Evolutionary conservation across 2,888 invertebrate species (phyloP).

Genomic region (Pyrrhia umbra): DNA sequence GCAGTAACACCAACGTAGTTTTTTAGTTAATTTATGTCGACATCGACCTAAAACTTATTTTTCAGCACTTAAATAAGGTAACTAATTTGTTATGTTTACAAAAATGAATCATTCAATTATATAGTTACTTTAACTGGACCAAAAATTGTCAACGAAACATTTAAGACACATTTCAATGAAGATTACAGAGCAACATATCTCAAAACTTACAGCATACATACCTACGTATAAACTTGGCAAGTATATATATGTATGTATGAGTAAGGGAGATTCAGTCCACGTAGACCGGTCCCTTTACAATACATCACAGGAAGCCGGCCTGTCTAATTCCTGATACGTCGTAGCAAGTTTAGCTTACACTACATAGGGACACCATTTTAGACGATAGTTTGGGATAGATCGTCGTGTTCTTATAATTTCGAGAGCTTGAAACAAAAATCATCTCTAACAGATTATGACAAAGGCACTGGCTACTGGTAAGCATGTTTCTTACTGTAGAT

Average conservation of each 20-base stretch:
- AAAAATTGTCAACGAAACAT: too few species aligned
- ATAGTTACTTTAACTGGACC: too few species aligned
- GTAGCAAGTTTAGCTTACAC: slow-evolving; percentile 55
- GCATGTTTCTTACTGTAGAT: too few species aligned
- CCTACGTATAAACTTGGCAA: neutral
- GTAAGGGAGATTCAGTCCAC: slow-evolving; percentile 43
- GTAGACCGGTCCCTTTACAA: slow-evolving; percentile 61
- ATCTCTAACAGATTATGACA: too few species aligned
- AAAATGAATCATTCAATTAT: too few species aligned
- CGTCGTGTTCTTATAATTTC: slow-evolving; percentile 2
- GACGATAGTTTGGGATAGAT: slow-evolving; percentile 12
- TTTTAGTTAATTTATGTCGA: too few species aligned
- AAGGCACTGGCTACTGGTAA: too few species aligned
- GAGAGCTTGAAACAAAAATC: neutral
- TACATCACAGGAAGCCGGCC: slow-evolving; percentile 69
- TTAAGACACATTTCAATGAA: neutral
- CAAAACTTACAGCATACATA: slow-evolving; percentile 11
- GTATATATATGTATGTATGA: neutral
- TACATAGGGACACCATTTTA: slow-evolving; percentile 22
- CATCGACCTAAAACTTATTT: too few species aligned
- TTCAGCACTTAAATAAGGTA: too few species aligned
- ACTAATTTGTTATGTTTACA: too few species aligned
- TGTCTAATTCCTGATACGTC: slow-evolving; percentile 70
- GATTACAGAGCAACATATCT: neutral
- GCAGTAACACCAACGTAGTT: neutral